These are phyloP conservation scores for Limnephilus marmoratus DNA, from an alignment of 2,888 invertebrate species.

Conservation along the genomic window DNA sequence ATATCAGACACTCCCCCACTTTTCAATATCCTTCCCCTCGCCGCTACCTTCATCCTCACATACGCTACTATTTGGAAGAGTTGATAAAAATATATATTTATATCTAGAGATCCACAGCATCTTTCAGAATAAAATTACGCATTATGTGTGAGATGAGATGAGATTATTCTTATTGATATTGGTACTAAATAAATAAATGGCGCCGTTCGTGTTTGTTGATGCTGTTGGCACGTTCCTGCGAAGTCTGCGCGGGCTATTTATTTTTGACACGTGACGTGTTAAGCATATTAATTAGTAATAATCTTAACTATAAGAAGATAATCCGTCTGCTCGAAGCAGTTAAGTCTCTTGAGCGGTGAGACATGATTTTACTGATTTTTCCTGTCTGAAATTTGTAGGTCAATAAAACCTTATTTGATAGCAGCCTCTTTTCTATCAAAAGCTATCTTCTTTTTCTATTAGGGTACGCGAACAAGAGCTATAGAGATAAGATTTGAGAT, in stretches of 20 bases:
- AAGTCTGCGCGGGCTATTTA: neutral
- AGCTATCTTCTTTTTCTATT: too few species aligned
- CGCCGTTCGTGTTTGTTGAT: neutral
- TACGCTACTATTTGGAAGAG: too few species aligned
- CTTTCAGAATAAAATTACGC: neutral
- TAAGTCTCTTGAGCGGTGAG: neutral
- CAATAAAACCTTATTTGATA: too few species aligned
- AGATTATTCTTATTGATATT: neutral
- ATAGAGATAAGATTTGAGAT: too few species aligned
- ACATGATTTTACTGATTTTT: neutral
- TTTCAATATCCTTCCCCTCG: too few species aligned
- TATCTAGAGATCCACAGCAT: neutral
- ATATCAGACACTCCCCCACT: too few species aligned
- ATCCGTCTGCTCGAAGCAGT: neutral
- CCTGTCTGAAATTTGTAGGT: neutral
- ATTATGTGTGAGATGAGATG: neutral
- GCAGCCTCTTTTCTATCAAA: too few species aligned
- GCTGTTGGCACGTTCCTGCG: neutral
- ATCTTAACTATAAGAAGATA: neutral
- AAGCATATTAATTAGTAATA: neutral
- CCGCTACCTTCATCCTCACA: too few species aligned
- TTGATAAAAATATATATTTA: too few species aligned
- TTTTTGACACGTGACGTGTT: neutral
- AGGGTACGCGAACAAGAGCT: too few species aligned
- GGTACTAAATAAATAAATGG: neutral